A percentile compares a stretch with the other conserved stretches of the same genome.
phyloP scores from a whole-genome alignment of 2,113 vertebrate species.

The Monopterus albus region DNA sequence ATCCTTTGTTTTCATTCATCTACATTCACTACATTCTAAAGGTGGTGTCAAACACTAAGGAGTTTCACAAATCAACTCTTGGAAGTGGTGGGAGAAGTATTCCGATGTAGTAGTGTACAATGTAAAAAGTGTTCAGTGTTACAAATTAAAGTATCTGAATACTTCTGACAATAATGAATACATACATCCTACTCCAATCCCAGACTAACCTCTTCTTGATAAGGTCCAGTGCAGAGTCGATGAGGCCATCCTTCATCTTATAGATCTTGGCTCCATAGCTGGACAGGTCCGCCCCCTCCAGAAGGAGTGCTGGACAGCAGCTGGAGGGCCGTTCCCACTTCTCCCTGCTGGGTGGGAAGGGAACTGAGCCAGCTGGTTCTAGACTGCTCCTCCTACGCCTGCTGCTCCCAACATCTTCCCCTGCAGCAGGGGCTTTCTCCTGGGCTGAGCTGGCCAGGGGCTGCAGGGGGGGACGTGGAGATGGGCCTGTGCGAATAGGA shows the following conservation, averaged over 20 bases:
- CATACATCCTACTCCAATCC: background rate
- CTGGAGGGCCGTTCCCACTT: constrained; percentile 83
- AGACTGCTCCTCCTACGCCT: constrained; percentile 68
- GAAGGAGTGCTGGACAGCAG: constrained; percentile 88
- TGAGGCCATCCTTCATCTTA: constrained; percentile 91
- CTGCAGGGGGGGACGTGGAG: constrained; percentile 85
- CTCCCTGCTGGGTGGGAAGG: constrained; percentile 75
- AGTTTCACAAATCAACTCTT: background rate
- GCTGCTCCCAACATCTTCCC: constrained; percentile 7
- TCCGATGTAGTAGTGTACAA: background rate
- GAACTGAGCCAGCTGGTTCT: constrained; percentile 67
- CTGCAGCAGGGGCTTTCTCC: constrained; percentile 17
- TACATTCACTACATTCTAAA: too few species aligned
- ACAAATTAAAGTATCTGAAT: background rate
- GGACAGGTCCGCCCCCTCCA: constrained; percentile 89
- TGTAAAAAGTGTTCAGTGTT: background rate
- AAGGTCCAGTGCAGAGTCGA: constrained; percentile 89
- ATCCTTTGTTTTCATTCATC: background rate
- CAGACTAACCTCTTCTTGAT: constrained; percentile 91
- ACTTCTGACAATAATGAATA: background rate
- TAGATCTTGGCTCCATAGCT: constrained; percentile 91
- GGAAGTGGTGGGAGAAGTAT: background rate
- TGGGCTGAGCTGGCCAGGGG: constrained; percentile 51
- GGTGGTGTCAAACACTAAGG: background rate
- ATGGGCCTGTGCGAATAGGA: constrained; percentile 82